Conservation (phyloP, 2,797 vertebrate species). For the Carcharodon carcharias region DNA sequence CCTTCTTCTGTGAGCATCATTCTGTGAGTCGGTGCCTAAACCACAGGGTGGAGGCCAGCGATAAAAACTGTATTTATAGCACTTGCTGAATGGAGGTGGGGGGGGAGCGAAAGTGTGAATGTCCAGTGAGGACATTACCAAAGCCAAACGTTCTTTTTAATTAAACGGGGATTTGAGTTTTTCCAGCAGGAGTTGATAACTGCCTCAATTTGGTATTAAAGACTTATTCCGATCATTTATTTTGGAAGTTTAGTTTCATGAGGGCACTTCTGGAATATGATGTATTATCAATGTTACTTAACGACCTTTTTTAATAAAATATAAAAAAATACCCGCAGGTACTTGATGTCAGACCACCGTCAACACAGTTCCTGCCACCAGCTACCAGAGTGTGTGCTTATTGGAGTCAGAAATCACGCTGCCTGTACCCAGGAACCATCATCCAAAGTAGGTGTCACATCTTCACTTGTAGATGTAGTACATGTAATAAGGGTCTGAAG, state of each 20-base stretch:
- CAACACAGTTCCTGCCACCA: slow-evolving; percentile 65
- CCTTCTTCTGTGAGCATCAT: not conserved
- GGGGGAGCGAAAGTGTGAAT: too few relatives aligned
- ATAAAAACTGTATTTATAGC: not conserved
- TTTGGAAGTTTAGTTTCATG: not conserved
- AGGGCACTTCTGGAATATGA: not conserved
- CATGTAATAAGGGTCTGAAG: not conserved
- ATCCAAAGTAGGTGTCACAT: slow-evolving; percentile 46
- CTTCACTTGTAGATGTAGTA: not conserved
- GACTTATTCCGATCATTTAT: not conserved
- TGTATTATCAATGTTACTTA: not conserved
- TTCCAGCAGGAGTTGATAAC: not conserved
- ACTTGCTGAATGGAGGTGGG: not conserved
- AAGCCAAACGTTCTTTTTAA: not conserved
- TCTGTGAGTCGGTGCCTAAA: not conserved
- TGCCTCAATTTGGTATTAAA: not conserved
- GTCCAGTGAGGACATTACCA: not conserved
- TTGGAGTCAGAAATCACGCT: slow-evolving; percentile 91
- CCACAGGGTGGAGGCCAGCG: not conserved
- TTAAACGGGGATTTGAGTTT: not conserved
- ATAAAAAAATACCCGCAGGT: slow-evolving; percentile 57
- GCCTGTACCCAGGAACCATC: slow-evolving; percentile 85
- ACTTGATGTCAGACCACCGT: slow-evolving; percentile 75
- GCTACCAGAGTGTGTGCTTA: slow-evolving; percentile 88
- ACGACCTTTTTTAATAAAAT: not conserved